Evolutionary conservation across 2,888 invertebrate species (phyloP).

Genomic region (Plagodis pulveraria): DNA sequence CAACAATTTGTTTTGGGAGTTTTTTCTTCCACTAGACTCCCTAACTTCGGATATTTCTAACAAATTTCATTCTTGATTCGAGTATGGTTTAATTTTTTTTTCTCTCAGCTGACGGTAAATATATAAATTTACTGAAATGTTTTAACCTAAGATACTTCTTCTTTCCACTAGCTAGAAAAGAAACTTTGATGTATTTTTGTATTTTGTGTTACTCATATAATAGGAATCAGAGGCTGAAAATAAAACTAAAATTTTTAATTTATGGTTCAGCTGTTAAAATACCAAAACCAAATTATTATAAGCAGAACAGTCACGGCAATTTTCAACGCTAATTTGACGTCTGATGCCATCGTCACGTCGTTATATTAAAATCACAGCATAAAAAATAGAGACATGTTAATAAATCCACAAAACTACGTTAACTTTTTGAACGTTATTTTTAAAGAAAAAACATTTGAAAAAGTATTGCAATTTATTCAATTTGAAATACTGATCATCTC

Average conservation of each 20-base stretch:
- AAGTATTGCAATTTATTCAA: not conserved
- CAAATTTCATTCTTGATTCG: slow-evolving; percentile 66
- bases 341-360: slow-evolving; percentile 54
- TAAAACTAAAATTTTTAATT: not conserved
- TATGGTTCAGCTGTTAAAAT: slow-evolving; percentile 15
- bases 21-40: slow-evolving; percentile 66
- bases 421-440: no score
- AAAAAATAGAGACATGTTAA: not conserved
- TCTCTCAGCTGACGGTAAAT: slow-evolving; percentile 59
- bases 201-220: no score
- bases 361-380: slow-evolving; percentile 44
- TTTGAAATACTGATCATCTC: slow-evolving; percentile 41
- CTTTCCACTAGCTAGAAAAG: no score
- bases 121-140: slow-evolving; percentile 47
- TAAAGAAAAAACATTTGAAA: not conserved
- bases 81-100: slow-evolving; percentile 67
- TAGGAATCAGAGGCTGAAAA: no score
- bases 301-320: slow-evolving; percentile 64
- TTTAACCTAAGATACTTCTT: not conserved
- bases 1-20: slow-evolving; percentile 80
- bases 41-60: slow-evolving; percentile 64
- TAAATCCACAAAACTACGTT: not conserved
- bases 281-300: slow-evolving; percentile 41
- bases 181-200: no score
- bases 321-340: slow-evolving; percentile 64